Percentiles rank a stretch among this genome's conserved stretches.
These are phyloP conservation scores for Amphiprion ocellaris DNA, from an alignment of 2,113 vertebrate genomes.

Conservation along the genomic window DNA sequence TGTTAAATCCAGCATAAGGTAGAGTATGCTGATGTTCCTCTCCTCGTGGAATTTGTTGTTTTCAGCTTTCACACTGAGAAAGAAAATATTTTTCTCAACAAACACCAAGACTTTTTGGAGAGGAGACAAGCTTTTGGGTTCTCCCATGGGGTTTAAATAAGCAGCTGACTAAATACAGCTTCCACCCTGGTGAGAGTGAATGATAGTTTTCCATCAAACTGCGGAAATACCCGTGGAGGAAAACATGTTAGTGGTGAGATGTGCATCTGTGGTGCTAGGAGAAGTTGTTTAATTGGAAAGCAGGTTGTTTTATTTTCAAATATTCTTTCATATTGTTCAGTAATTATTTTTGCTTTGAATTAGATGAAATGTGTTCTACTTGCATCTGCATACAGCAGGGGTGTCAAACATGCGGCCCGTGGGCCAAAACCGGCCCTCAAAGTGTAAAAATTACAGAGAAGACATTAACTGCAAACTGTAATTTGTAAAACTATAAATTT, in stretches of 20 bases:
- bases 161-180: slow-evolving; percentile 74
- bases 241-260: slow-evolving; percentile 25
- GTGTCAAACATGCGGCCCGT: too few relatives aligned
- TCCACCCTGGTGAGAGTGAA: slow-evolving; percentile 40
- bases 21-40: too few relatives aligned
- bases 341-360: too few relatives aligned
- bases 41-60: slow-evolving; percentile 4
- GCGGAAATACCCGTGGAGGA: slow-evolving; percentile 62
- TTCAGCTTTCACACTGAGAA: slow-evolving; percentile 12
- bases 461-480: too few relatives aligned
- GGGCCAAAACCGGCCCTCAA: too few relatives aligned
- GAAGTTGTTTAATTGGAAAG: slow-evolving; percentile 1
- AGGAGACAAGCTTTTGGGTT: slow-evolving; percentile 32
- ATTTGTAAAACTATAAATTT: too few relatives aligned
- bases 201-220: slow-evolving; percentile 51
- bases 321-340: too few relatives aligned
- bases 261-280: slow-evolving; percentile 5
- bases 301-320: too few relatives aligned
- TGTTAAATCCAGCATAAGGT: neutral
- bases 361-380: too few relatives aligned
- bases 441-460: too few relatives aligned
- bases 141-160: slow-evolving; percentile 28
- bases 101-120: slow-evolving; percentile 21
- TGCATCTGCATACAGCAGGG: too few relatives aligned
- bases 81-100: slow-evolving; percentile 44